Base-by-base conservation (phyloP, 1,140 invertebrate genomes). In the Stegodyphus dumicola region DNA sequence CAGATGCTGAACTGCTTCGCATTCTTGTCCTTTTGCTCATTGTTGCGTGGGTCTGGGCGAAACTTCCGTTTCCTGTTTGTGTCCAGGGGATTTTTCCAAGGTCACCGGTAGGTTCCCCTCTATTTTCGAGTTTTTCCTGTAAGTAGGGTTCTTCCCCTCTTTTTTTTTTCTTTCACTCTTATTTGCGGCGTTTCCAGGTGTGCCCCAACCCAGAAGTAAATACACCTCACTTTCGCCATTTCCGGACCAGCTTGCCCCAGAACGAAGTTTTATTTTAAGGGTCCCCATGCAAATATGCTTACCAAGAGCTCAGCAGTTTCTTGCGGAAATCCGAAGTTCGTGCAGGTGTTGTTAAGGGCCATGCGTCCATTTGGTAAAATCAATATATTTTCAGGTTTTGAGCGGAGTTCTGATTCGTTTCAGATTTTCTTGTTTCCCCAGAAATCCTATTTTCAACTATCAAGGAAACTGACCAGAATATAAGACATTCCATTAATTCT, bases 51-150 rank as follows among this genome's bases (percentile, higher is more conserved):
- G 69, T 80, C 78, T 67, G 77, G 77, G 7, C 71, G 15, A 33
- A 33, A 33, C 77, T 83, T 75, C 80, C 80, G 80, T 83, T 83
- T 83, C 80, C 80, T 83, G 80, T 83, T 83, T 83, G 69, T 80
- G 48, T 60, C 33, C 33, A 69, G 53, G 54, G 70, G 80, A 64
- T 51, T 81, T 71, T 73, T 71, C 65, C 80, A 83, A 83, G 80
- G 80, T 75, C 71, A 75, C 64, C 70, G 13, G 33, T 33, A 33
- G 33, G 33, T 33, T 33, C 33, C 33, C 33, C 33, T 33, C 33
- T 18, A 67, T 67, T 18, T 67, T 9, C 66, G 6, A 18, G 66
- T 18, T 9, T 10, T 11, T 49, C 69, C 33, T 69, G n/a, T 15
- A n/a, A 18, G 56, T 5, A 69, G 15, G n/a, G 13, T 71, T 0